Conservation (phyloP, 2,797 vertebrate species). For the Acipenser transmontanus region DNA sequence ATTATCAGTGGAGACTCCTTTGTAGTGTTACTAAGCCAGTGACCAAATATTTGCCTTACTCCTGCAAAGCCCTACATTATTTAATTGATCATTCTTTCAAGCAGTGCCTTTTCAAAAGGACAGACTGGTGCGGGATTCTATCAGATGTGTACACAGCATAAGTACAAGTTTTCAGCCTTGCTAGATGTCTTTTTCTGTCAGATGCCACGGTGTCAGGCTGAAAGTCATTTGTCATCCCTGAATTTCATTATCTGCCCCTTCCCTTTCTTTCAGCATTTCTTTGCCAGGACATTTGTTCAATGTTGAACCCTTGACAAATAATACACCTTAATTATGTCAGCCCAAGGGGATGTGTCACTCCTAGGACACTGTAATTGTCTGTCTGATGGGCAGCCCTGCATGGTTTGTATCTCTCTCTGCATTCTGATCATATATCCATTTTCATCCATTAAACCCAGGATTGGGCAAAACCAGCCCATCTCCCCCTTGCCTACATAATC, state of each 20-base stretch:
- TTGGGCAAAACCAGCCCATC: neutral
- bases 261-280: constrained; percentile 79
- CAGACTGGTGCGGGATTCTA: too few relatives aligned
- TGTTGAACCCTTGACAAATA: constrained; percentile 93
- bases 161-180: constrained; percentile 61
- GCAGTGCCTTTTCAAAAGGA: too few relatives aligned
- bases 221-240: constrained; percentile 96
- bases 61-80: too few relatives aligned
- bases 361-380: constrained; percentile 91
- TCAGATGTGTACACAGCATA: neutral
- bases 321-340: constrained; percentile 99
- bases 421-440: constrained; percentile 31
- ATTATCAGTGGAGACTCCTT: too few relatives aligned
- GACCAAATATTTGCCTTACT: too few relatives aligned
- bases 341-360: constrained; percentile 87
- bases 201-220: constrained; percentile 84
- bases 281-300: constrained; percentile 91
- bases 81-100: too few relatives aligned
- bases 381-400: constrained; percentile 78
- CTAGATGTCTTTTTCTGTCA: constrained; percentile 88
- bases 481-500: neutral
- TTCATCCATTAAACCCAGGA: neutral
- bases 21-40: too few relatives aligned
- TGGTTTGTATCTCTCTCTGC: constrained; percentile 57
- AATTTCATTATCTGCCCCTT: constrained; percentile 93